phyloP scores from a whole-genome alignment of 2,888 invertebrate genomes.

The Rhimphoctona megacephalus region DNA sequence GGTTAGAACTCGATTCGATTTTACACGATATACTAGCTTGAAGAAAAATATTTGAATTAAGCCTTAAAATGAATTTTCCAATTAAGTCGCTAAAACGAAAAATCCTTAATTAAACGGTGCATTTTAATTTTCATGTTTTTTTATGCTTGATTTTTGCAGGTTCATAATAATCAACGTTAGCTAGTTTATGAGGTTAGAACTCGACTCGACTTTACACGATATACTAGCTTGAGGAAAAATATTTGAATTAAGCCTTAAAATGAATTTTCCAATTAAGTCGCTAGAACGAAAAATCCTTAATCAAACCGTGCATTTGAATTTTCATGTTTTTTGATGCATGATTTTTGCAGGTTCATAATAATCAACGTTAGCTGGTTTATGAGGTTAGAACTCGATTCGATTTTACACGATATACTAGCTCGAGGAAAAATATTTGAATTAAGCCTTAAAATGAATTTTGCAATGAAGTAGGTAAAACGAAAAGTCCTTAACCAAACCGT shows the following conservation, averaged over 20 bases:
- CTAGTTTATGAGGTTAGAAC: neutral
- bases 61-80: neutral
- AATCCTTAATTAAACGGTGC: neutral
- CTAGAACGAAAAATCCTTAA: neutral
- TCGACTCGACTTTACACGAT: slow-evolving; percentile 12
- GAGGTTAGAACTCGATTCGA: neutral
- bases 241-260: neutral
- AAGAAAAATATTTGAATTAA: neutral
- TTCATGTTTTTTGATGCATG: neutral
- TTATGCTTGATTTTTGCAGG: neutral
- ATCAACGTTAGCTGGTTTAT: neutral
- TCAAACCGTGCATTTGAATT: neutral
- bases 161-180: neutral
- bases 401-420: slow-evolving; percentile 5
- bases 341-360: neutral
- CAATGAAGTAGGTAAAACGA: neutral
- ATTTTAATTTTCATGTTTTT: neutral
- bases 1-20: neutral
- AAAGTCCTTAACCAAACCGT: neutral
- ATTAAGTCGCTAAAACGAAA: neutral
- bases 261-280: neutral
- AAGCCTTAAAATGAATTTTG: neutral
- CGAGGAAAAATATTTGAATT: slow-evolving; percentile 3
- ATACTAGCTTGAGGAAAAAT: slow-evolving; percentile 4
- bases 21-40: slow-evolving; percentile 7